Conservation (phyloP, 2,888 invertebrate genomes). For the Agrochola circellaris region DNA sequence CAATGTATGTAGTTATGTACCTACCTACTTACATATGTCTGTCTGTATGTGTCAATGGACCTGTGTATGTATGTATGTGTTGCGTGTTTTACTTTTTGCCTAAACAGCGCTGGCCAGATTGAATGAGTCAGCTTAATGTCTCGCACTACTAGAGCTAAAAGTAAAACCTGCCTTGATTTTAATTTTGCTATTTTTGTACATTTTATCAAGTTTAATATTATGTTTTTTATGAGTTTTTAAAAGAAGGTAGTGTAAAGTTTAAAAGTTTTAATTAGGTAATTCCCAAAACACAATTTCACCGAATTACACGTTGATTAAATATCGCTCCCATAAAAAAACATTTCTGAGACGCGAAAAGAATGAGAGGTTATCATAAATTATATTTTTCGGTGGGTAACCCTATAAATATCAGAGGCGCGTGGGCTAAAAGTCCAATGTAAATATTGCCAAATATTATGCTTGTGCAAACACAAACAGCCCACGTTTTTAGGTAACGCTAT, state of each 20-base stretch:
- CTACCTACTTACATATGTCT: slow-evolving; percentile 4
- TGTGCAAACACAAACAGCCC: slow-evolving; percentile 31
- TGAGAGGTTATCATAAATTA: not conserved
- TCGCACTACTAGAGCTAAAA: slow-evolving; percentile 31
- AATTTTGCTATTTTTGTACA: slow-evolving; percentile 4
- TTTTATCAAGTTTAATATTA: not conserved
- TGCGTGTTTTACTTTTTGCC: slow-evolving; percentile 56
- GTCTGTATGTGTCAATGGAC: slow-evolving; percentile 44
- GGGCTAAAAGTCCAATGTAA: slow-evolving; percentile 39
- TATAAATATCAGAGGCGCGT: slow-evolving; percentile 25
- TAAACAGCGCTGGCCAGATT: slow-evolving; percentile 50
- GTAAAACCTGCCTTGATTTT: slow-evolving; percentile 20
- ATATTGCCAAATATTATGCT: slow-evolving; percentile 55
- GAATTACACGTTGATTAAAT: not conserved
- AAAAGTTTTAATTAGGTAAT: not conserved
- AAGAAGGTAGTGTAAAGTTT: not conserved
- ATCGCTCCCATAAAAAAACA: slow-evolving; percentile 1
- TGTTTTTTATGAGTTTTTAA: not conserved
- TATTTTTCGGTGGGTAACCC: not conserved
- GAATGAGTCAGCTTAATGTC: slow-evolving; percentile 56
- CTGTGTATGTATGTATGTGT: slow-evolving; percentile 32
- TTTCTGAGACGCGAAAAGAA: not conserved
- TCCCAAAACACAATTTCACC: not conserved
- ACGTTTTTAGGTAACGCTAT: slow-evolving; percentile 33
- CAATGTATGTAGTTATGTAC: slow-evolving; percentile 28